These are phyloP conservation scores for Thaumatotibia leucotreta DNA, from an alignment of 1,140 invertebrate genomes.

Conservation along the genomic window DNA sequence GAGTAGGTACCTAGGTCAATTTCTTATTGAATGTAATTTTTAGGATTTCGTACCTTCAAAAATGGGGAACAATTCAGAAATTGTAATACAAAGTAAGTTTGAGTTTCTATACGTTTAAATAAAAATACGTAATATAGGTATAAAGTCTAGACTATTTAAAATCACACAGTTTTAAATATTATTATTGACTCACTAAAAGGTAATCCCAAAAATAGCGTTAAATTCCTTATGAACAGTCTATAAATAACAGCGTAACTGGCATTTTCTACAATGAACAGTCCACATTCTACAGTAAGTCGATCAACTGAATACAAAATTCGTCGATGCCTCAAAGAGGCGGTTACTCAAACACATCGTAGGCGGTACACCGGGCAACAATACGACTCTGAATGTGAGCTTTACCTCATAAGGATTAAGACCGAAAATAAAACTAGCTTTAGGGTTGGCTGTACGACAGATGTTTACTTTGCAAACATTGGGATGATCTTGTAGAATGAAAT, in stretches of 20 bases:
- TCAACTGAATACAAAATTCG: background rate
- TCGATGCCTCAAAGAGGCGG: conserved; percentile 4
- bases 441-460: background rate
- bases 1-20: no score
- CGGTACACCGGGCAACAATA: background rate
- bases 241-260: background rate
- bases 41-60: no score
- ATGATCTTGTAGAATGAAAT: conserved; percentile 8
- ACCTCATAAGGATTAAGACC: background rate
- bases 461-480: conserved; percentile 12
- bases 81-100: no score
- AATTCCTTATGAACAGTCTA: no score
- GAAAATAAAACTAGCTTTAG: background rate
- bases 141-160: no score
- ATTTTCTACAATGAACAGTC: background rate
- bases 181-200: no score
- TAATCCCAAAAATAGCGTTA: no score
- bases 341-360: background rate
- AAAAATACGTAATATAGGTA: no score
- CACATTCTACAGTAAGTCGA: background rate
- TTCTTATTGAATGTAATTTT: no score
- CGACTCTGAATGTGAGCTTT: background rate
- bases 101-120: no score
- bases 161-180: no score
- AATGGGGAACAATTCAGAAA: no score